Evolutionary conservation across 1,140 invertebrate genomes (phyloP).

Genomic region (Oryctes rhinoceros): DNA sequence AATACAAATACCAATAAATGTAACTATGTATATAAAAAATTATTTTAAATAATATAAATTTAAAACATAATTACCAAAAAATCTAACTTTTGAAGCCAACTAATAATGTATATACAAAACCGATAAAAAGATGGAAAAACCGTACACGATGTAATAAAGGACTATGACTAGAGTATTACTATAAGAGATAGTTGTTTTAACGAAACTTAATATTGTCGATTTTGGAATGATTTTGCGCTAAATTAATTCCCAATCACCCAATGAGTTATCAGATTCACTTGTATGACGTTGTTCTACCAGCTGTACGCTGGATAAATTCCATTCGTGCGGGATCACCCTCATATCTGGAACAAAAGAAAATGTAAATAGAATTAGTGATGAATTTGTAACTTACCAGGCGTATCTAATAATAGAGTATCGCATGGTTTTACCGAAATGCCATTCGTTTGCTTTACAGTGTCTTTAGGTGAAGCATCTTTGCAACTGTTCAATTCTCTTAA

Average conservation of each 20-base stretch:
- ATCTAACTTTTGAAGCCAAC: slow-evolving; percentile 1
- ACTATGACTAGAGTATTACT: slow-evolving; percentile 29
- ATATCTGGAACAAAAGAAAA: slow-evolving; percentile 42
- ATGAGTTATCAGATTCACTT: slow-evolving; percentile 49
- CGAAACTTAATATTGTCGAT: background rate
- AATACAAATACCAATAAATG: slow-evolving; percentile 12
- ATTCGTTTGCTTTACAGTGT: slow-evolving; percentile 1
- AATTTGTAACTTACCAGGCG: background rate
- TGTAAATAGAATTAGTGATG: slow-evolving; percentile 47
- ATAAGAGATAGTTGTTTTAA: background rate
- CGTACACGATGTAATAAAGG: slow-evolving; percentile 5
- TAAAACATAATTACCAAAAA: background rate
- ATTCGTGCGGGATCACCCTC: slow-evolving; percentile 52
- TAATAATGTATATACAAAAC: slow-evolving; percentile 8
- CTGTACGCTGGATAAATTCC: slow-evolving; percentile 52
- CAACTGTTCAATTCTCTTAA: background rate
- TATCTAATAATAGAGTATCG: background rate
- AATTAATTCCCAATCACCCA: slow-evolving; percentile 56
- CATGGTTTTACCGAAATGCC: slow-evolving; percentile 34
- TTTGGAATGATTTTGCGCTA: slow-evolving; percentile 44
- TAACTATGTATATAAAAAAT: background rate
- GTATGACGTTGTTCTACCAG: slow-evolving; percentile 43
- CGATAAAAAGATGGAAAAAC: background rate
- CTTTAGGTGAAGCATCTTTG: background rate
- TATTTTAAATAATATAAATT: slow-evolving; percentile 2